Conservation (phyloP, 2,113 vertebrate genomes). For the Eclectus roratus region DNA sequence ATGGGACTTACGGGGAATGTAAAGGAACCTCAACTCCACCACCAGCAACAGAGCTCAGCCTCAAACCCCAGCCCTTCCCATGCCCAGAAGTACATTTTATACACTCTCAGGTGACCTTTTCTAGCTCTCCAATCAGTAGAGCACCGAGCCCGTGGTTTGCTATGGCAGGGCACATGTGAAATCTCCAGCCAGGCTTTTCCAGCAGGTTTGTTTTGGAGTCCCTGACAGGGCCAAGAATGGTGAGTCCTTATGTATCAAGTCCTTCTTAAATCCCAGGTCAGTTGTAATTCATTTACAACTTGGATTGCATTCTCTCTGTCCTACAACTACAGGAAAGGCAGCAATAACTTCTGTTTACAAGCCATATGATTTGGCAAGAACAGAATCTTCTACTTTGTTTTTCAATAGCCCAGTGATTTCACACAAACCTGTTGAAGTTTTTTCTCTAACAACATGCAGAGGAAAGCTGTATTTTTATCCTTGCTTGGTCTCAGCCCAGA, state of each 20-base stretch:
- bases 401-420: neutral
- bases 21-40: accelerated
- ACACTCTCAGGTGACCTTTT: neutral
- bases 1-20: accelerated
- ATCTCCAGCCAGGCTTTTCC: neutral
- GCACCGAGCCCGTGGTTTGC: accelerated
- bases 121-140: neutral
- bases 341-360: neutral
- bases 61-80: accelerated
- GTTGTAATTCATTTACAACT: neutral
- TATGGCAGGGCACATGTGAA: accelerated
- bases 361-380: neutral
- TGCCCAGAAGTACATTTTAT: neutral
- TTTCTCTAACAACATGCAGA: neutral
- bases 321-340: neutral
- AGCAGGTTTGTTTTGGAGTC: neutral
- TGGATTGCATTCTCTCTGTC: neutral
- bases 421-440: neutral
- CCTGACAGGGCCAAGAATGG: neutral
- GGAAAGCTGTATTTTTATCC: neutral
- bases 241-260: neutral
- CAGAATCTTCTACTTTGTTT: neutral
- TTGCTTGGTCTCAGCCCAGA: neutral
- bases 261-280: neutral
- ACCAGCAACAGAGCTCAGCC: neutral